phyloP scores from a whole-genome alignment of 2,797 vertebrate genomes.

The Protosalanx chinensis region DNA sequence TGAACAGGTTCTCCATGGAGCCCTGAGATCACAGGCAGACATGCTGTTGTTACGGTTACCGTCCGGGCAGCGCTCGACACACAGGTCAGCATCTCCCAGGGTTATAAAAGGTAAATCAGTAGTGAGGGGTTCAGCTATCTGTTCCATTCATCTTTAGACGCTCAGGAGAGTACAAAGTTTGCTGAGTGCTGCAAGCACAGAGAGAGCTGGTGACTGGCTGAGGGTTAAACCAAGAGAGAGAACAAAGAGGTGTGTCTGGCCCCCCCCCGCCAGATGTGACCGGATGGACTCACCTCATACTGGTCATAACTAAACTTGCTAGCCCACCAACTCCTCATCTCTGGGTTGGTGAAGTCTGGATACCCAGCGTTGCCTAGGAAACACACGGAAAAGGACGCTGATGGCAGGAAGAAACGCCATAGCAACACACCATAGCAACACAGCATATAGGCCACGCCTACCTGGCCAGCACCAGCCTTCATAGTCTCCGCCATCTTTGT shows the following conservation, averaged over 20 bases:
- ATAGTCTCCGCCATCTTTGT: constrained; percentile 75
- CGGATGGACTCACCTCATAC: constrained; percentile 66
- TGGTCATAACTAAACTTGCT: constrained; percentile 76
- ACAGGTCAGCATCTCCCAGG: background rate
- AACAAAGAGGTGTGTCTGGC: background rate
- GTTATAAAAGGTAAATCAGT: constrained; percentile 1
- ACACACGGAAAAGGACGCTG: background rate
- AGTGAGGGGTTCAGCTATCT: background rate
- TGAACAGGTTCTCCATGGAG: constrained; percentile 71
- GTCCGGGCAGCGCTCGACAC: constrained; percentile 69
- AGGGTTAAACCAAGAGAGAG: background rate
- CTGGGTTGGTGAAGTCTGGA: constrained; percentile 77
- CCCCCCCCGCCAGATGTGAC: no score
- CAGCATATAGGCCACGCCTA: constrained; percentile 29
- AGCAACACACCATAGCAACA: no score
- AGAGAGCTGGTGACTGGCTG: background rate
- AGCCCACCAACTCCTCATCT: constrained; percentile 78
- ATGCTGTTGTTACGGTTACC: no score
- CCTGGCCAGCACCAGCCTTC: constrained; percentile 86
- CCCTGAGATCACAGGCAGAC: constrained; percentile 47
- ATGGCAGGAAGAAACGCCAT: background rate
- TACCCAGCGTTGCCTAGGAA: constrained; percentile 73
- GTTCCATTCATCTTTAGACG: no score
- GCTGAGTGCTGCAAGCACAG: background rate
- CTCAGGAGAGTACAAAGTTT: background rate